A percentile compares a stretch with the other conserved stretches of the same genome.
Conservation (phyloP, 2,797 vertebrate genomes). For the Syngnathus rostellatus region DNA sequence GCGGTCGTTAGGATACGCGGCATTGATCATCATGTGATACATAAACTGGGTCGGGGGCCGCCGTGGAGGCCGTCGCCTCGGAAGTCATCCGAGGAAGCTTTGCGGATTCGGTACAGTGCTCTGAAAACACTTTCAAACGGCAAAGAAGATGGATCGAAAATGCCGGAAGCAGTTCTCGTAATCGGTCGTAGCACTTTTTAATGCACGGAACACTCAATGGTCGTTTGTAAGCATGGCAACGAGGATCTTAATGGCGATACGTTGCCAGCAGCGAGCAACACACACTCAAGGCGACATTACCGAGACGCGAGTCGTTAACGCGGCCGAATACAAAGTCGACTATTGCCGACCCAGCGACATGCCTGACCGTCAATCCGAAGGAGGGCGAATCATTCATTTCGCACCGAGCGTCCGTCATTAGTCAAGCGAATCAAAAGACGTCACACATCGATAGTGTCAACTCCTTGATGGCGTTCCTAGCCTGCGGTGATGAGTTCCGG, state of each 20-base stretch:
- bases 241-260: neutral
- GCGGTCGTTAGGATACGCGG: neutral
- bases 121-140: conserved; percentile 32
- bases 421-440: conserved; percentile 2
- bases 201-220: neutral
- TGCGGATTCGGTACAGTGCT: neutral
- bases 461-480: conserved; percentile 7
- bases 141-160: conserved; percentile 7
- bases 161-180: neutral
- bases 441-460: conserved; percentile 17
- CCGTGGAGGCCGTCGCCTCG: neutral
- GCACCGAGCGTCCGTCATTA: conserved; percentile 2
- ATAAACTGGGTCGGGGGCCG: neutral
- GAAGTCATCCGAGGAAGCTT: conserved; percentile 6
- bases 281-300: neutral
- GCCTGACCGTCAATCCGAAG: neutral
- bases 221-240: neutral
- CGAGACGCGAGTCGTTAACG: neutral
- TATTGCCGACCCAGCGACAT: neutral
- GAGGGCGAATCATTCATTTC: neutral
- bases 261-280: conserved; percentile 1
- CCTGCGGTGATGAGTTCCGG: conserved; percentile 9
- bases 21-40: neutral
- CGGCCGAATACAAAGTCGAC: neutral
- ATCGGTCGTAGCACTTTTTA: neutral